These are phyloP conservation scores for Oxyruncus cristatus DNA, from an alignment of 2,113 vertebrate species.

Conservation along the genomic window DNA sequence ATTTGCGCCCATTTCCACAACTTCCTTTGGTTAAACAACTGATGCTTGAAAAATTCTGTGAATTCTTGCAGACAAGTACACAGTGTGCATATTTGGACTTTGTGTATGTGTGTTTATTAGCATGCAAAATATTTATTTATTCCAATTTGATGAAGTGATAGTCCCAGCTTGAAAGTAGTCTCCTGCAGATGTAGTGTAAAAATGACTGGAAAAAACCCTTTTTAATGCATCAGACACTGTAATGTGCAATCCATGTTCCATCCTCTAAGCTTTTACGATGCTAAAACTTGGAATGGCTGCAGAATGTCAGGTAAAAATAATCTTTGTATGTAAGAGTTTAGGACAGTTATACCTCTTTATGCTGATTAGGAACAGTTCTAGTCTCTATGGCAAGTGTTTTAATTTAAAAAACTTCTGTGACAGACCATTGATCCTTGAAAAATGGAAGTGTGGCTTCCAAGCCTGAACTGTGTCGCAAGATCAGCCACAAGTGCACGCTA, in stretches of 20 bases:
- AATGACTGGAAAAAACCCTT: neutral
- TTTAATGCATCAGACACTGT: neutral
- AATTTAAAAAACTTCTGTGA: neutral
- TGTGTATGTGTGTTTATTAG: neutral
- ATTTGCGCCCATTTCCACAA: neutral
- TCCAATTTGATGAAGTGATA: neutral
- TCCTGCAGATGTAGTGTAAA: neutral
- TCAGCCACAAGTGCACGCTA: neutral
- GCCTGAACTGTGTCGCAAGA: neutral
- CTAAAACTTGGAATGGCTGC: neutral
- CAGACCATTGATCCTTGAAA: neutral
- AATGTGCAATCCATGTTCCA: neutral
- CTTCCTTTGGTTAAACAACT: neutral
- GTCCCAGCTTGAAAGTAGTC: conserved; percentile 1
- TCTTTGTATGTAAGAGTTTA: neutral
- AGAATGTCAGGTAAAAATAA: neutral
- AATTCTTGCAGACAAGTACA: neutral
- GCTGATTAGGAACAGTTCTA: neutral
- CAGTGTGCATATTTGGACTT: neutral
- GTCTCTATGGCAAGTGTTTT: neutral
- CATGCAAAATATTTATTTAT: conserved; percentile 10
- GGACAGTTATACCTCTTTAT: neutral
- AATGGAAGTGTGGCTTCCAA: neutral
- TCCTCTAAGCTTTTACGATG: neutral
- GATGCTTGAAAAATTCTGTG: neutral